phyloP scores from a whole-genome alignment of 2,888 invertebrate species.

The Mythimna albipuncta region DNA sequence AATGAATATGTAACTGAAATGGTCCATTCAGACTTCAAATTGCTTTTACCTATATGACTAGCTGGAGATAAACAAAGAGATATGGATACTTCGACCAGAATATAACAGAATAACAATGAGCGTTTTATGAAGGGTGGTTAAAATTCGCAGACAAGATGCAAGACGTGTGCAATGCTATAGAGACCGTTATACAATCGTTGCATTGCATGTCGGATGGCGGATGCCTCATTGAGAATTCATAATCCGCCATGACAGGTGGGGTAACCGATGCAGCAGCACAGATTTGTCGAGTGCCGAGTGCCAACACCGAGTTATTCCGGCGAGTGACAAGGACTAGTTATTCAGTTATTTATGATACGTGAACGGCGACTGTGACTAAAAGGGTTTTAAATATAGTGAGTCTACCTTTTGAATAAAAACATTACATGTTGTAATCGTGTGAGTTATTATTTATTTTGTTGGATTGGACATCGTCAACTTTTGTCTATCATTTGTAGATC shows the following conservation, averaged over 20 bases:
- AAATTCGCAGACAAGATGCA: constrained; percentile 37
- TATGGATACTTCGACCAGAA: constrained; percentile 1
- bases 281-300: constrained; percentile 21
- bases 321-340: constrained; percentile 23
- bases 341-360: constrained; percentile 1
- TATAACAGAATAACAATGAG: constrained; percentile 21
- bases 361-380: background rate
- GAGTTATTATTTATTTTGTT: background rate
- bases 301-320: constrained; percentile 23
- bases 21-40: background rate
- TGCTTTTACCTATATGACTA: background rate
- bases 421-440: background rate
- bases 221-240: constrained; percentile 25
- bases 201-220: constrained; percentile 18
- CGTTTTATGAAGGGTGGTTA: constrained; percentile 26
- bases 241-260: constrained; percentile 38
- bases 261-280: constrained; percentile 36
- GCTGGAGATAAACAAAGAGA: constrained; percentile 15
- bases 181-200: constrained; percentile 30
- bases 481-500: background rate
- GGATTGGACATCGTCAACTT: background rate
- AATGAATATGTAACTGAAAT: constrained; percentile 1
- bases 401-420: background rate
- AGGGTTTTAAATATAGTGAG: background rate
- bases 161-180: constrained; percentile 39